Base-by-base conservation (phyloP, 2,797 vertebrate species). In the Macroramphosus scolopax region DNA sequence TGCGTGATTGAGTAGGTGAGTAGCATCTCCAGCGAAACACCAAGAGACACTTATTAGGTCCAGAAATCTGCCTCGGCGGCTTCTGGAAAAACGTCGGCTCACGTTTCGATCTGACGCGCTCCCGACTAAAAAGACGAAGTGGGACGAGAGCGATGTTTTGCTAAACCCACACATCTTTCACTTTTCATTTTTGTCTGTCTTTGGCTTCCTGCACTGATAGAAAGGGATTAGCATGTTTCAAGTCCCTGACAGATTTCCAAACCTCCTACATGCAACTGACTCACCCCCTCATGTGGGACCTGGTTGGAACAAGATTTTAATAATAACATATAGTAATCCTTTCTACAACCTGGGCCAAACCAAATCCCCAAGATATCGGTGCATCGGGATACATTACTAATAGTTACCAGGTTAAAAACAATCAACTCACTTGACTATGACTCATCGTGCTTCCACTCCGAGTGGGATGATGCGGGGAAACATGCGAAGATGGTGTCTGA, bases 251-350 rank as follows among this genome's bases (percentile, higher is more conserved):
- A 63, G 54, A 60, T 61, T 50, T 60, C 14, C 4, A 49, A 52
- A 45, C 68, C 82, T 68, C 78, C 78, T 38, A 81, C 76, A 26
- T 73, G 62, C 53, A 65, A 60, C n/a, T n/a, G n/a, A n/a, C n/a
- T n/a, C n/a, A n/a, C n/a, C n/a, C n/a, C n/a, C n/a, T n/a, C n/a
- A n/a, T n/a, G n/a, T n/a, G n/a, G n/a, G n/a, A n/a, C n/a, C n/a
- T n/a, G n/a, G n/a, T n/a, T n/a, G n/a, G n/a, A n/a, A n/a, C n/a
- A n/a, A n/a, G n/a, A n/a, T n/a, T n/a, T n/a, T n/a, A n/a, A n/a
- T n/a, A n/a, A n/a, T n/a, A n/a, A n/a, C n/a, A n/a, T n/a, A n/a
- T n/a, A n/a, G n/a, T n/a, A n/a, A n/a, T n/a, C n/a, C n/a, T n/a
- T n/a, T n/a, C n/a, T n/a, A n/a, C n/a, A n/a, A n/a, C n/a, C n/a